phyloP scores from a whole-genome alignment of 2,888 invertebrate genomes.

The Nemotelus nigrinus region DNA sequence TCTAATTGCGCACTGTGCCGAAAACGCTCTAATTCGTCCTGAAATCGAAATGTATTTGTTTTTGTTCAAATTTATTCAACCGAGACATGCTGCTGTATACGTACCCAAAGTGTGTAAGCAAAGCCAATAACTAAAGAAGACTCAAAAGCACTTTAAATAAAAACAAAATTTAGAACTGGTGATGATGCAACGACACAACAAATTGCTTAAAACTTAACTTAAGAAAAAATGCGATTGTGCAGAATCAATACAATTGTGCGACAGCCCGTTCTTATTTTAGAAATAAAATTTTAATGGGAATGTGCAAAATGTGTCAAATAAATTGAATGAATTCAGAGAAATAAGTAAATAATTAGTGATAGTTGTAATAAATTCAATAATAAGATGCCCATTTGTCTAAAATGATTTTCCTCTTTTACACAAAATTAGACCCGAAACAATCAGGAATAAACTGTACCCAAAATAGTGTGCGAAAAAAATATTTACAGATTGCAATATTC shows the following conservation, averaged over 20 bases:
- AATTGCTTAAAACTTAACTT: constrained; percentile 33
- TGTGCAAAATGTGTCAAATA: too few relatives aligned
- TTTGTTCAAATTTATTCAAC: background rate
- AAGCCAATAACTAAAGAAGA: constrained; percentile 37
- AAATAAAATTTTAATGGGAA: too few relatives aligned
- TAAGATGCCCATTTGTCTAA: too few relatives aligned
- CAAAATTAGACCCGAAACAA: too few relatives aligned
- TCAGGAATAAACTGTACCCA: too few relatives aligned
- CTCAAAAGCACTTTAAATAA: constrained; percentile 46
- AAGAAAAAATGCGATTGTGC: constrained; percentile 29
- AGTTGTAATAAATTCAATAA: too few relatives aligned
- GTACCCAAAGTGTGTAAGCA: constrained; percentile 41
- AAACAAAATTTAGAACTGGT: constrained; percentile 35
- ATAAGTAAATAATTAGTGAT: too few relatives aligned
- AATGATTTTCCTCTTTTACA: too few relatives aligned
- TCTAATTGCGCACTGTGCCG: constrained; percentile 80
- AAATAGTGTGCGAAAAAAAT: too few relatives aligned
- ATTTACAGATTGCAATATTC: too few relatives aligned
- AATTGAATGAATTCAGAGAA: too few relatives aligned
- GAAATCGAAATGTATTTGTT: constrained; percentile 48
- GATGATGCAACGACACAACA: constrained; percentile 17
- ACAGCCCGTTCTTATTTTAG: too few relatives aligned
- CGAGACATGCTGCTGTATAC: constrained; percentile 3
- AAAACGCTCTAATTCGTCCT: constrained; percentile 83
- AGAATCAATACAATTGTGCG: constrained; percentile 1